Percentiles rank a stretch among this genome's conserved stretches.
These are phyloP conservation scores for Catocala fraxini DNA, from an alignment of 2,888 invertebrate species.

Conservation along the genomic window DNA sequence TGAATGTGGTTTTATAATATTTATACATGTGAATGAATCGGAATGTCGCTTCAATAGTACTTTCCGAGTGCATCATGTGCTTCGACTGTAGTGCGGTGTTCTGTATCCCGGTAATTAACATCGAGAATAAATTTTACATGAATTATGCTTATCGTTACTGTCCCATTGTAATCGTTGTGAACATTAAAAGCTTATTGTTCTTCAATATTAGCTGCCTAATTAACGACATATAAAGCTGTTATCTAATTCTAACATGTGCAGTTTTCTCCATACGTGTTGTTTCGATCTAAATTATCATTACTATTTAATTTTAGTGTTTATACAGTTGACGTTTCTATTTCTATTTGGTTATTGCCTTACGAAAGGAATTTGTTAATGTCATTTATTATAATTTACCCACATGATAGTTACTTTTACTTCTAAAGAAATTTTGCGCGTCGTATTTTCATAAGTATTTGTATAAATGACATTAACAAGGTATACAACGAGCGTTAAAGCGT, in stretches of 20 bases:
- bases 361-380: background rate
- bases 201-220: slow-evolving; percentile 29
- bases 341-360: background rate
- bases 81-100: slow-evolving; percentile 36
- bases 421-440: too few relatives aligned
- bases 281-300: too few relatives aligned
- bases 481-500: slow-evolving; percentile 66
- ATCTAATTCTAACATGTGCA: slow-evolving; percentile 13
- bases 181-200: slow-evolving; percentile 61
- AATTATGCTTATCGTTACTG: slow-evolving; percentile 61
- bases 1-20: too few relatives aligned
- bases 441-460: too few relatives aligned
- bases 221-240: slow-evolving; percentile 58
- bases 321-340: background rate
- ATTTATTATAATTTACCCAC: background rate
- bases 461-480: slow-evolving; percentile 19
- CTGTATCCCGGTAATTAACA: too few relatives aligned
- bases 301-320: slow-evolving; percentile 1
- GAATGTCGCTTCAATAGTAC: too few relatives aligned
- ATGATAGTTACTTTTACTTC: too few relatives aligned
- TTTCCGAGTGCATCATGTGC: slow-evolving; percentile 35
- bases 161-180: slow-evolving; percentile 58
- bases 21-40: too few relatives aligned
- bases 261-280: slow-evolving; percentile 1
- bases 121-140: too few relatives aligned